Evolutionary conservation across 2,113 vertebrate species (phyloP).

Genomic region (Nothocercus nigrocapillus): DNA sequence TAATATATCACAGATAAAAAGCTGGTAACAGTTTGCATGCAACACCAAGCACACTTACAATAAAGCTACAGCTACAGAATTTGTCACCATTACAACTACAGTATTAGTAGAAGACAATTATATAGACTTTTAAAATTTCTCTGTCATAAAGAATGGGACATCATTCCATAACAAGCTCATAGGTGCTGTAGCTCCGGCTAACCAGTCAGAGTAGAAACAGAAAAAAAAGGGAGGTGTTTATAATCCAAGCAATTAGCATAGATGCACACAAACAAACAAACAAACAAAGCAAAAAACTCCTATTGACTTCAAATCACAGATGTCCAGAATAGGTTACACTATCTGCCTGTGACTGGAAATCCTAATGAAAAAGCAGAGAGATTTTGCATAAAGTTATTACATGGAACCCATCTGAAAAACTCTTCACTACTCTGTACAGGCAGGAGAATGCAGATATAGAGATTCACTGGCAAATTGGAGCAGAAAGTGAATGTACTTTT

Average conservation of each 20-base stretch:
- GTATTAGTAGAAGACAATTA: background rate
- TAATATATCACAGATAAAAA: accelerated
- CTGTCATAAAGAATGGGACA: background rate
- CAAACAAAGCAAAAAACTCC: no score
- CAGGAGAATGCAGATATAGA: background rate
- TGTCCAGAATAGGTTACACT: background rate
- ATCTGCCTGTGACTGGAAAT: background rate
- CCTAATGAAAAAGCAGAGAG: background rate
- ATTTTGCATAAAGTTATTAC: background rate
- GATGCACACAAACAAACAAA: no score
- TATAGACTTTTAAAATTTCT: background rate
- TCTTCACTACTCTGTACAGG: background rate
- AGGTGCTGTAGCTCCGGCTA: background rate
- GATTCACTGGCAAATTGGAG: background rate
- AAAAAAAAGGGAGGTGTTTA: background rate
- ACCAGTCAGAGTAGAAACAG: background rate
- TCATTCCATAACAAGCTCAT: background rate
- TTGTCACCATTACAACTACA: no score
- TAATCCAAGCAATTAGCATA: background rate
- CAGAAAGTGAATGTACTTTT: background rate
- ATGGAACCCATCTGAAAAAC: background rate
- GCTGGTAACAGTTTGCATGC: background rate
- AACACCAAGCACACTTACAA: background rate
- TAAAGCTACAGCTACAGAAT: no score
- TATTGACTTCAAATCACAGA: background rate